Evolutionary conservation across 2,888 invertebrate species (phyloP).

Genomic region (Stratiomys singularior): DNA sequence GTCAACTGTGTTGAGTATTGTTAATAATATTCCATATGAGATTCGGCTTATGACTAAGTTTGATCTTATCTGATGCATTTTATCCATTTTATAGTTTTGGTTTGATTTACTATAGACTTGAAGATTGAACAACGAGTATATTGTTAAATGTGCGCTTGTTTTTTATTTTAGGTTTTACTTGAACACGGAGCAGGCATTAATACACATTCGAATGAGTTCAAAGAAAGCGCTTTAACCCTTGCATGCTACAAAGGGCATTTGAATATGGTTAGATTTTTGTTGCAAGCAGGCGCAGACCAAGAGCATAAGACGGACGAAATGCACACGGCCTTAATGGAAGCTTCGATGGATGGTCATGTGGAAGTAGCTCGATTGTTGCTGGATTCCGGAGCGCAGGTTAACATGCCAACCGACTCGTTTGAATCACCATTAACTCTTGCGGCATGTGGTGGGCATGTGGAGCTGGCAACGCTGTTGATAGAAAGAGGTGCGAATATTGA

Average conservation of each 20-base stretch:
- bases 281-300: slow-evolving; percentile 95
- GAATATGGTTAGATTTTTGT: slow-evolving; percentile 95
- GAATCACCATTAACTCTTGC: slow-evolving; percentile 98
- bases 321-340: slow-evolving; percentile 99
- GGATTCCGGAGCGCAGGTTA: slow-evolving; percentile 96
- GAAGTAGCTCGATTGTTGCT: slow-evolving; percentile 94
- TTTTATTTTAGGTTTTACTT: slow-evolving; percentile 77
- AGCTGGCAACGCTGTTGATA: slow-evolving; percentile 93
- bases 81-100: not conserved
- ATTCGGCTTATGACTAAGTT: slow-evolving; percentile 60
- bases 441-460: slow-evolving; percentile 98
- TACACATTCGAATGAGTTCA: slow-evolving; percentile 98
- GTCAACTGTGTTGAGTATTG: slow-evolving; percentile 49
- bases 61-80: slow-evolving; percentile 66
- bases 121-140: no score
- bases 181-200: slow-evolving; percentile 97
- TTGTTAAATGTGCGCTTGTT: no score
- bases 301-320: slow-evolving; percentile 99
- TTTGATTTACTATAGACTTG: no score
- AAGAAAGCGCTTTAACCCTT: slow-evolving; percentile 94
- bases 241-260: slow-evolving; percentile 97
- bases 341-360: slow-evolving; percentile 99
- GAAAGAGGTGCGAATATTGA: slow-evolving; percentile 98
- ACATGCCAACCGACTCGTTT: slow-evolving; percentile 99
- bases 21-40: slow-evolving; percentile 45